Evolutionary conservation across 2,797 vertebrate genomes (phyloP), one percentile per base, ranked within the genome.

Genomic region (Pristis pectinata): DNA sequence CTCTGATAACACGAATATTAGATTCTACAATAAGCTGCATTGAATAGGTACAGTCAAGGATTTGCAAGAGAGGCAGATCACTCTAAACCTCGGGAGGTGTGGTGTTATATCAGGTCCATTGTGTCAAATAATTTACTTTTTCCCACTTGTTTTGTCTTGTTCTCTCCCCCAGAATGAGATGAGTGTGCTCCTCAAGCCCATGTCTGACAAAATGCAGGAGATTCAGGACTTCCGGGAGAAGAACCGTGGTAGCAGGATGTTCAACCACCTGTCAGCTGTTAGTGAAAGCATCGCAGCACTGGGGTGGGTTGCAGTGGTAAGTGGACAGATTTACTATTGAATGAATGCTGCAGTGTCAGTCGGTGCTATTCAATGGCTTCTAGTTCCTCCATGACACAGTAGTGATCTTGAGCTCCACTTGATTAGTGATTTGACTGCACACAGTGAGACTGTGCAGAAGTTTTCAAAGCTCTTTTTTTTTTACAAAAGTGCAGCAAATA

Each of bases 201-300:
- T 99, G 95, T 99, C 98, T 0, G 98, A 99, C 95, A 98, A 98
- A 96, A 99, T 99, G 95, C 98, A 99, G 95, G 98, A 98, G 96
- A 98, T 99, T 94, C 99, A 99, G 96, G 98, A 95, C 94, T 99
- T 99, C 97, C 96, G 99, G 94, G 99, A 99, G 95, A 97, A 97
- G 95, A 98, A 99, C 96, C 98, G 99, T 17, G 98, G 98, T 79
- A 99, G 98, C 96, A 93, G 94, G 95, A 96, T 99, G 96, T 99
- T 99, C 96, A 99, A 99, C 96, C 99, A 99, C 96, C 98, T 99
- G 83, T 99, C 99, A 0, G 99, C 99, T 0, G 97, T 99, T 96
- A 99, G 99, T 3, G 99, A 99, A 96, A 99, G 99, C 97, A 98
- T 99, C 96, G 98, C 99, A 0, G 99, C 98, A 6, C 97, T 99